phyloP scores from a whole-genome alignment of 2,113 vertebrate species.

The Damaliscus lunatus region DNA sequence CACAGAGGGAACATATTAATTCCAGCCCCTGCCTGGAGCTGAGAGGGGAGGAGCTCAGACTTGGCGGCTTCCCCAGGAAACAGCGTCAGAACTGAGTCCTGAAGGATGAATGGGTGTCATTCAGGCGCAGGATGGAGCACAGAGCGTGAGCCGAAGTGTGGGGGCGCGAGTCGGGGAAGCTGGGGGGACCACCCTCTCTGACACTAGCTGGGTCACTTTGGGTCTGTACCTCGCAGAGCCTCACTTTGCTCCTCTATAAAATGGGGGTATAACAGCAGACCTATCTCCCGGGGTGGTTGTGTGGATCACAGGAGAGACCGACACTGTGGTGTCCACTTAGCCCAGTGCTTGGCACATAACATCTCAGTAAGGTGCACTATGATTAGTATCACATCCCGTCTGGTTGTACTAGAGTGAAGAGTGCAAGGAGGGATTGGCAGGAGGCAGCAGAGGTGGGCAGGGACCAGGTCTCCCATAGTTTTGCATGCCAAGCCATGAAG shows the following conservation, averaged over 20 bases:
- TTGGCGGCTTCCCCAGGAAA: background rate
- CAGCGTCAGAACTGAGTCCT: background rate
- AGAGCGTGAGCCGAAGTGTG: background rate
- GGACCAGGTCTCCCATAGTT: background rate
- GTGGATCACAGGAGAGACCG: background rate
- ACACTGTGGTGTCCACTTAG: background rate
- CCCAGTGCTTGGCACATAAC: slow-evolving; percentile 54
- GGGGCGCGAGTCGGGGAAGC: fast-evolving
- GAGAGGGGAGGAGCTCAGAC: background rate
- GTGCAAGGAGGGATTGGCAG: background rate
- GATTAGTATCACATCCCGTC: slow-evolving; percentile 29
- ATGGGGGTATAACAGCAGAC: background rate
- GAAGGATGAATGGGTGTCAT: background rate
- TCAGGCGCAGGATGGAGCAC: background rate
- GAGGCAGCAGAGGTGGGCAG: slow-evolving; percentile 58
- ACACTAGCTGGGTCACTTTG: too few relatives aligned
- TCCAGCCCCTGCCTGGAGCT: fast-evolving
- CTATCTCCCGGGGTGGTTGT: background rate
- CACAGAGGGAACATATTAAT: fast-evolving
- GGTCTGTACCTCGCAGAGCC: background rate
- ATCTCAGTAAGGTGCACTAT: slow-evolving; percentile 11
- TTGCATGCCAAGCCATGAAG: background rate
- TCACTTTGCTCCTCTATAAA: background rate
- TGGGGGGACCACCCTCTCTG: background rate
- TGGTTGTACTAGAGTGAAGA: background rate